phyloP scores from a whole-genome alignment of 2,888 invertebrate species.

The Trachelus troglodyta region DNA sequence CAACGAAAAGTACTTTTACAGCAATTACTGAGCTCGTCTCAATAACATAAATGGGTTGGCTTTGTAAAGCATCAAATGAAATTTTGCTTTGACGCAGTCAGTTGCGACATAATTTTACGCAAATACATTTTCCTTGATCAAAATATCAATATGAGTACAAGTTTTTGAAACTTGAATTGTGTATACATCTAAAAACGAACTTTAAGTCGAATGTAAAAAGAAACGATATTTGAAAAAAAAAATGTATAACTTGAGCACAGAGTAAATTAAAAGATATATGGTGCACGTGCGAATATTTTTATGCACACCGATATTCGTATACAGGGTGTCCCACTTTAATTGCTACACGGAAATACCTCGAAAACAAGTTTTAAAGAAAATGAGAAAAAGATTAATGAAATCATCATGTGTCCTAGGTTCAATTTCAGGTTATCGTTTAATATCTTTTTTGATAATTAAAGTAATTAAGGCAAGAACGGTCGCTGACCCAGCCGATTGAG shows the following conservation, averaged over 20 bases:
- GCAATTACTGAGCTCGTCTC: not conserved
- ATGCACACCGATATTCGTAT: not conserved
- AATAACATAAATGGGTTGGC: not conserved
- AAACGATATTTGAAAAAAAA: too few relatives aligned
- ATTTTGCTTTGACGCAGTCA: not conserved
- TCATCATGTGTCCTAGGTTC: too few relatives aligned
- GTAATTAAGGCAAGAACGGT: too few relatives aligned
- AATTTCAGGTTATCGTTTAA: too few relatives aligned
- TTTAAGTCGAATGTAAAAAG: not conserved
- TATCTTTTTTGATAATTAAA: too few relatives aligned
- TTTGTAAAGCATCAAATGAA: not conserved
- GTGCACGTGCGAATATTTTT: not conserved
- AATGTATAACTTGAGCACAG: not conserved
- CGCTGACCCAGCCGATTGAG: too few relatives aligned
- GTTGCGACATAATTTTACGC: not conserved
- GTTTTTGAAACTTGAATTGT: not conserved
- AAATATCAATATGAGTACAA: not conserved
- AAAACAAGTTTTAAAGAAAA: too few relatives aligned
- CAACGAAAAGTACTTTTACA: slow-evolving; percentile 24
- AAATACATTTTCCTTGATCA: not conserved
- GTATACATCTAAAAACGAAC: not conserved
- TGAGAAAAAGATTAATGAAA: too few relatives aligned
- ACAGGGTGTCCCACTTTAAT: too few relatives aligned
- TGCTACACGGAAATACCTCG: too few relatives aligned
- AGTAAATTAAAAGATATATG: not conserved